Percentiles rank a stretch among this genome's conserved stretches.
Evolutionary conservation across 1,140 invertebrate species (phyloP).

Genomic region (Spodoptera frugiperda): DNA sequence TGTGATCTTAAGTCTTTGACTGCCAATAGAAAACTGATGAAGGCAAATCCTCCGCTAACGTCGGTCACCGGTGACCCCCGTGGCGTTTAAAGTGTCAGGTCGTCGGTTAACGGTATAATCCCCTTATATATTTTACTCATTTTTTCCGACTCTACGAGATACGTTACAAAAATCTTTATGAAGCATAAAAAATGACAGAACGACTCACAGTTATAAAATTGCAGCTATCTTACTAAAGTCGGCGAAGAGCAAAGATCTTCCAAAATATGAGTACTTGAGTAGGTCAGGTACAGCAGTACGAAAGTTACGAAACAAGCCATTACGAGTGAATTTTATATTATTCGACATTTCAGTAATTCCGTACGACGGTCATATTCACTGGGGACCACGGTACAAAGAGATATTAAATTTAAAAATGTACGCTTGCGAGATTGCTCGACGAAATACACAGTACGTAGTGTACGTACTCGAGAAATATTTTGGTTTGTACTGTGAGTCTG

Average conservation of each 20-base stretch:
- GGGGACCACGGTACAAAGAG: conserved; percentile 56
- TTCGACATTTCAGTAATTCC: conserved; percentile 57
- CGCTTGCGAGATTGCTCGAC: conserved; percentile 58
- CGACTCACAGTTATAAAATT: too few relatives aligned
- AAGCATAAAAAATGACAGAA: too few relatives aligned
- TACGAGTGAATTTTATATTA: conserved; percentile 54
- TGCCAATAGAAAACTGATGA: too few relatives aligned
- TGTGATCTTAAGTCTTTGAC: too few relatives aligned
- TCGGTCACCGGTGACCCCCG: too few relatives aligned
- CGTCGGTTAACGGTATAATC: too few relatives aligned
- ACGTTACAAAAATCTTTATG: too few relatives aligned
- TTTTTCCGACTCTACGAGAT: too few relatives aligned
- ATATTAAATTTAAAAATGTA: conserved; percentile 74
- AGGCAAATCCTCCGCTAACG: too few relatives aligned
- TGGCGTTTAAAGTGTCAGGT: too few relatives aligned
- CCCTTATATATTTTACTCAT: too few relatives aligned
- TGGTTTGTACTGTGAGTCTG: not conserved
- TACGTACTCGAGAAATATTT: conserved; percentile 32
- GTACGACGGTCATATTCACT: conserved; percentile 52
- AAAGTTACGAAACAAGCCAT: conserved; percentile 42
- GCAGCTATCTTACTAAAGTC: not conserved
- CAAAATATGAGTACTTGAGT: not conserved
- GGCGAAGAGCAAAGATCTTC: not conserved
- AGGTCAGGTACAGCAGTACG: too few relatives aligned
- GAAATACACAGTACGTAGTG: not conserved